phyloP scores from a whole-genome alignment of 2,113 vertebrate species.

The Haemorhous mexicanus region DNA sequence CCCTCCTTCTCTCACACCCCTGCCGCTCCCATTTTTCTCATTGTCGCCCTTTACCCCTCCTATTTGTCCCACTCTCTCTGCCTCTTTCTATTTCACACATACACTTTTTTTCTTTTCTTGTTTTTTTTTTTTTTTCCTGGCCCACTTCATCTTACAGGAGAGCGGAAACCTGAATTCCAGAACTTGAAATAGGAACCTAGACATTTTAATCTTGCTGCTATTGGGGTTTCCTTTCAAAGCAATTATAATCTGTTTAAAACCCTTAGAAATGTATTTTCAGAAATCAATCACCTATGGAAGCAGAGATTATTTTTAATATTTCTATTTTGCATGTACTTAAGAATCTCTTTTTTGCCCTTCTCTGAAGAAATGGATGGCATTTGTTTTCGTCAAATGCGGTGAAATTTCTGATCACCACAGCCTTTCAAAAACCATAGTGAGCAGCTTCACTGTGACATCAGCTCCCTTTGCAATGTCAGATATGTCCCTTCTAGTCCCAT shows the following conservation, averaged over 20 bases:
- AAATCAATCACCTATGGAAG: not conserved
- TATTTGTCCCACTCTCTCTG: not conserved
- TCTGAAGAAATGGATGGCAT: not conserved
- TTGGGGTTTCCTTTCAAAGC: not conserved
- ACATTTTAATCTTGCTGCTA: not conserved
- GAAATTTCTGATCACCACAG: not conserved
- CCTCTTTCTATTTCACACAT: not conserved
- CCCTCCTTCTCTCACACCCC: not conserved
- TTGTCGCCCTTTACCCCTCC: not conserved
- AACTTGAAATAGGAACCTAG: not conserved
- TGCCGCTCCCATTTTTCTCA: not conserved
- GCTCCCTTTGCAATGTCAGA: not conserved
- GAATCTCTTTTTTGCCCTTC: not conserved
- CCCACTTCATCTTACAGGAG: not conserved
- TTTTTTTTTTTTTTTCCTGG: not conserved
- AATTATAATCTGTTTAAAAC: not conserved
- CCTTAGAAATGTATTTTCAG: not conserved
- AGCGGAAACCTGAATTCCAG: not conserved
- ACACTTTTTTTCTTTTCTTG: fast-evolving
- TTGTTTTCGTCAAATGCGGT: not conserved
- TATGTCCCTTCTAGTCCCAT: not conserved
- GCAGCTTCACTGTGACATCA: not conserved
- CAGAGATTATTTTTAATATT: not conserved
- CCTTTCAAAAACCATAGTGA: not conserved
- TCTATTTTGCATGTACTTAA: not conserved